These are phyloP conservation scores for Blastomussa wellsi DNA, from an alignment of 92 coral and sea anemone species.

Conservation along the genomic window DNA sequence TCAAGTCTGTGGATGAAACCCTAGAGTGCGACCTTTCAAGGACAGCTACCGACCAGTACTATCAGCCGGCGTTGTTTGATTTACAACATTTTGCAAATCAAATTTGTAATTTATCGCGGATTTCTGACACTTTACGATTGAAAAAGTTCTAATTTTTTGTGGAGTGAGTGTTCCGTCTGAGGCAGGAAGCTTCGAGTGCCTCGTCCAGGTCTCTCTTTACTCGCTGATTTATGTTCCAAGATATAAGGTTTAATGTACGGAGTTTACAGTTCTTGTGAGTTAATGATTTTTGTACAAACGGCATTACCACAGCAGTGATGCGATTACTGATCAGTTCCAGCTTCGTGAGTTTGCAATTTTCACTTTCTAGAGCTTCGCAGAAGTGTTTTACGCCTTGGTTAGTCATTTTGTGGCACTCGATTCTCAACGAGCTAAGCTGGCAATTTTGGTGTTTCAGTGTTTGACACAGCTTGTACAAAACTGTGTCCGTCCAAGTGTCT, in stretches of 20 bases:
- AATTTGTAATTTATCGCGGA: too few relatives aligned
- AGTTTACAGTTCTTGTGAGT: constrained; percentile 41
- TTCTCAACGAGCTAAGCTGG: constrained; percentile 15
- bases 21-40: too few relatives aligned
- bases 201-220: neutral
- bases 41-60: too few relatives aligned
- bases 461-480: constrained; percentile 15
- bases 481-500: constrained; percentile 9
- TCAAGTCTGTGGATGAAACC: neutral
- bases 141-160: neutral
- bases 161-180: neutral
- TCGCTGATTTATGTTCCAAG: constrained; percentile 8
- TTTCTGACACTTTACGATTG: too few relatives aligned
- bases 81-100: too few relatives aligned
- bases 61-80: too few relatives aligned
- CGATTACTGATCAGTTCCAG: constrained; percentile 13
- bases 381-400: constrained; percentile 27
- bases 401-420: constrained; percentile 4
- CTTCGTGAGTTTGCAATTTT: constrained; percentile 41
- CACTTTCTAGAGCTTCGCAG: constrained; percentile 32
- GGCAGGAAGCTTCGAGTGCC: constrained; percentile 3
- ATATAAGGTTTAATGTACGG: constrained; percentile 5
- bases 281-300: constrained; percentile 19
- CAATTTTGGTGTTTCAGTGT: constrained; percentile 38
- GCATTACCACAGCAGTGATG: neutral